Conservation (phyloP, 2,888 invertebrate genomes). For the Drosophila mimica region DNA sequence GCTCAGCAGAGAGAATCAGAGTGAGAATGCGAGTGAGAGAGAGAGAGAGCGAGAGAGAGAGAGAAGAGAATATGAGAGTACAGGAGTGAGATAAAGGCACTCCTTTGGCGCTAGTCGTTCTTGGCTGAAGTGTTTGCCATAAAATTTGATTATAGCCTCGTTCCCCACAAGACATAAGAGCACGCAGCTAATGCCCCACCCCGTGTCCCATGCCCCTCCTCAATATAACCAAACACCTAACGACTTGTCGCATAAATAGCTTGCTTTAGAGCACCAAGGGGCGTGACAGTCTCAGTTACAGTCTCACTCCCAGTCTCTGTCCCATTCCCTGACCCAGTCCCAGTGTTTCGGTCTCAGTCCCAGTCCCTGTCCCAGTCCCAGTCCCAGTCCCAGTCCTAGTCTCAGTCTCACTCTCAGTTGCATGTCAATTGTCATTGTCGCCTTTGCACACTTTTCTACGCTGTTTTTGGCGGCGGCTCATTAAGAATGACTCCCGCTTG, state of each 20-base stretch:
- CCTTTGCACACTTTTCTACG: conserved; percentile 50
- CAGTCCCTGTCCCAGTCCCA: conserved; percentile 6
- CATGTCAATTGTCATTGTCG: conserved; percentile 72
- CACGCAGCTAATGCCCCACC: conserved; percentile 12
- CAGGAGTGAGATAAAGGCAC: background rate
- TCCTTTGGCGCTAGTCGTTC: conserved; percentile 8
- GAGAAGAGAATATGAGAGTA: background rate
- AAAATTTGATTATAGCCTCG: conserved; percentile 67
- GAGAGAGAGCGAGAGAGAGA: background rate
- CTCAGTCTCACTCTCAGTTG: conserved; percentile 35
- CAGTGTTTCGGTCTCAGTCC: background rate
- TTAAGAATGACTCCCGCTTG: conserved; percentile 31
- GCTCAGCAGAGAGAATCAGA: conserved; percentile 12
- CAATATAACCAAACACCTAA: conserved; percentile 14
- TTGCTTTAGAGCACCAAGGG: conserved; percentile 11
- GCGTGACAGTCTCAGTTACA: conserved; percentile 17
- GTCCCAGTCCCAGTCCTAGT: background rate
- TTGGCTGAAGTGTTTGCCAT: conserved; percentile 60
- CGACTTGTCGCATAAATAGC: conserved; percentile 34
- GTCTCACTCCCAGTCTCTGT: background rate
- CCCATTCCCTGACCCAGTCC: background rate
- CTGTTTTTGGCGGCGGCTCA: conserved; percentile 43
- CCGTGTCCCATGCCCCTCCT: background rate
- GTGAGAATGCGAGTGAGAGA: background rate
- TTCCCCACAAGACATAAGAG: conserved; percentile 19